Evolutionary conservation across 2,797 vertebrate genomes (phyloP), one percentile per base, ranked within the genome.

Genomic region (Cuculus canorus): DNA sequence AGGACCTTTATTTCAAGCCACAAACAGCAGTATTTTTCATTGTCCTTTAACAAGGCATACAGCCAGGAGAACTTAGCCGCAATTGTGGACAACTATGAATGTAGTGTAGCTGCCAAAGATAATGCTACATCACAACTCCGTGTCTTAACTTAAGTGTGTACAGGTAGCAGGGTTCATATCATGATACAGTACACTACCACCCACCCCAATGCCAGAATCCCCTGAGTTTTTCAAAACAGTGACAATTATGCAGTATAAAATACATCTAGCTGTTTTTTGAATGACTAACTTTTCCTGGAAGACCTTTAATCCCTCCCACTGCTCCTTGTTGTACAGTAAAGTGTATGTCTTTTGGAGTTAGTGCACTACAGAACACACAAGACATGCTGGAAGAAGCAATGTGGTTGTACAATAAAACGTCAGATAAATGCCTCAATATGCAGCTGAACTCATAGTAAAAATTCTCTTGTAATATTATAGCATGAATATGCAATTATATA

Each of bases 21-120:
- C 80, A 88, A 94, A 88, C 3, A 8, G 10, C 39, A 78, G 9
- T 92, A 91, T 93, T 93, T 96, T 94, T 92, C 76, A 90, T 86
- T 81, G 88, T 73, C 52, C 25, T 45, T 89, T 66, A 84, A 92
- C 33, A 50, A 5, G 14, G 28, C 37, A 73, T 69, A 88, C 15
- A 76, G 54, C 56, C 28, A 65, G 54, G 93, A 79, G 83, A 65
- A 83, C 72, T 81, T 27, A 88, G 75, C 27, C 60, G 75, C 11
- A 32, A 27, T 21, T 12, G 13, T 11, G 15, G 43, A 43, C 35
- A 73, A 13, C 30, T 39, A 11, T 27, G n/a, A 79, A 35, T 23
- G 15, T 64, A 6, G 3, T 72, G 9, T 37, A 75, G 63, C 35
- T 39, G 23, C 47, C 30, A 60, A 79, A 66, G 71, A 28, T 3